Evolutionary conservation across 2,113 vertebrate species (phyloP).

Genomic region (Grammomys dolichurus): DNA sequence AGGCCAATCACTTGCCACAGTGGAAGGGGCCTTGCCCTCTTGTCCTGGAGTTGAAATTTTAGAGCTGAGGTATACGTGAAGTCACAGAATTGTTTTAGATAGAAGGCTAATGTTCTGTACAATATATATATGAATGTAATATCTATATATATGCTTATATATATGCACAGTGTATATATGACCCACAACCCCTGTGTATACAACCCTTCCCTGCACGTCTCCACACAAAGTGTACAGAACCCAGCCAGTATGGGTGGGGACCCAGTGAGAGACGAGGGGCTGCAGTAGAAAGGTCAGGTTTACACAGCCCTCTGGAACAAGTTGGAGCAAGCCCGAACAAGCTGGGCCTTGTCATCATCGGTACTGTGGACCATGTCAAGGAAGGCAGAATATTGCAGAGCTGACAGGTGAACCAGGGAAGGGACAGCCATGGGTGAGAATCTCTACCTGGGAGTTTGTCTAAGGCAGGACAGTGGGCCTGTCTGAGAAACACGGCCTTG

Average conservation of each 20-base stretch:
- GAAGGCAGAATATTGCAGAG: neutral
- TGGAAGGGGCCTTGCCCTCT: neutral
- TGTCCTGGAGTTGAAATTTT: slow-evolving; percentile 52
- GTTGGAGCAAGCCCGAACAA: neutral
- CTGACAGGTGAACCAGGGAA: neutral
- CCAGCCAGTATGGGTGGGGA: slow-evolving; percentile 77
- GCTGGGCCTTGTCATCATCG: neutral
- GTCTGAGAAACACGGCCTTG: neutral
- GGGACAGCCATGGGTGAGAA: neutral
- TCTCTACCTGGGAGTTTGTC: neutral
- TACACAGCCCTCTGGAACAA: neutral
- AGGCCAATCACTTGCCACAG: neutral
- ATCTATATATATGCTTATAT: slow-evolving; percentile 78
- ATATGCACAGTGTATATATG: slow-evolving; percentile 83
- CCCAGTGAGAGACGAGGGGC: slow-evolving; percentile 50
- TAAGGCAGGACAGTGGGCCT: neutral
- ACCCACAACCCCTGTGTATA: slow-evolving; percentile 76
- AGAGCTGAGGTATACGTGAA: slow-evolving; percentile 45
- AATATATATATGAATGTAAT: slow-evolving; percentile 83
- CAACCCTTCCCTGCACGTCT: slow-evolving; percentile 70
- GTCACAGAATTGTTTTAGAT: slow-evolving; percentile 75
- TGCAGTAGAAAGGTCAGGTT: neutral
- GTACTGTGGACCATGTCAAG: neutral
- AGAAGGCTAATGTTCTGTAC: slow-evolving; percentile 80
- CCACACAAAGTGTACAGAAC: slow-evolving; percentile 79